phyloP scores from a whole-genome alignment of 2,113 vertebrate genomes.

The Pteruthius melanotis region DNA sequence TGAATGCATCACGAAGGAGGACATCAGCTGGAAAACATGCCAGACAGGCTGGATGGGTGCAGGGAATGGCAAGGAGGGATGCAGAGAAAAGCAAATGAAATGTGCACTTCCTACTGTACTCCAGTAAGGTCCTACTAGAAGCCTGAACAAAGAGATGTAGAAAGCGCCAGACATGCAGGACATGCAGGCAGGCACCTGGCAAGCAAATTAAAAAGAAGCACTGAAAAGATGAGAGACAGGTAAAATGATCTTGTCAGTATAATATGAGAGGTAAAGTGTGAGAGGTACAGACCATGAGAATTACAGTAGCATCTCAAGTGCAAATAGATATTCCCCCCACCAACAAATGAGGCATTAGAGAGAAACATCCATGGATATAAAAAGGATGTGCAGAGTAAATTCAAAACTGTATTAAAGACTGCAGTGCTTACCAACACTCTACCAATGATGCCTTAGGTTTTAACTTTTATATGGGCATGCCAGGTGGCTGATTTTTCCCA shows the following conservation, averaged over 20 bases:
- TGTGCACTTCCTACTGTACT: not conserved
- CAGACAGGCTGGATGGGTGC: not conserved
- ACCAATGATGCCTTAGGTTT: not conserved
- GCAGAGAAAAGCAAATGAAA: not conserved
- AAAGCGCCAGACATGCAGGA: not conserved
- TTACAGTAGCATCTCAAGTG: not conserved
- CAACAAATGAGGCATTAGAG: not conserved
- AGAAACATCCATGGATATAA: not conserved
- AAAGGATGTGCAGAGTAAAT: not conserved
- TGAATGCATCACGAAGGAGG: not conserved
- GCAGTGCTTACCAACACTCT: not conserved
- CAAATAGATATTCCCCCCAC: not conserved
- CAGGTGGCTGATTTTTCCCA: not conserved
- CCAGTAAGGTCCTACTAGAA: not conserved
- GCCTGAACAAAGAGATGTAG: not conserved
- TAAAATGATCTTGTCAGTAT: not conserved
- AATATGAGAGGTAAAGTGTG: not conserved
- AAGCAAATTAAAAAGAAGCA: not conserved
- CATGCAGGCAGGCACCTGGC: not conserved
- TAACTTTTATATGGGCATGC: too few species aligned
- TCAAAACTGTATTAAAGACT: not conserved
- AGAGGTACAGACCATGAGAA: not conserved
- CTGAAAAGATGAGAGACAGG: not conserved
- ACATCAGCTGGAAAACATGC: not conserved
- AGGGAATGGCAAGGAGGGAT: not conserved